Percentiles rank a stretch among this genome's conserved stretches.
phyloP scores from a whole-genome alignment of 92 coral and sea anemone genomes.

The Hydrozoanthus gracilis region DNA sequence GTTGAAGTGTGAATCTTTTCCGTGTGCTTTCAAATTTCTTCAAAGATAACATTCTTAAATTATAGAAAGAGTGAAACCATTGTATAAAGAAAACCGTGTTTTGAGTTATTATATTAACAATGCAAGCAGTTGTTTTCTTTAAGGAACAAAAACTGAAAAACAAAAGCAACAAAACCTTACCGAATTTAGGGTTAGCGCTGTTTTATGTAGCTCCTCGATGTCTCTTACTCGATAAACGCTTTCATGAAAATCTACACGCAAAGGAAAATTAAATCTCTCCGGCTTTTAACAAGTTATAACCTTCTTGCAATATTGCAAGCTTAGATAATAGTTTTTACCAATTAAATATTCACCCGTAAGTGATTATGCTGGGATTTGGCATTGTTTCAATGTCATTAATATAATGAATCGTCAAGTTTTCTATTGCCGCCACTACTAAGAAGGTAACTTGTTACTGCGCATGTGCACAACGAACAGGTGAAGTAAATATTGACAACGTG shows the following conservation, averaged over 20 bases:
- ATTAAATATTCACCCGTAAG: conserved; percentile 16
- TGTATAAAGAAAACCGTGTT: background rate
- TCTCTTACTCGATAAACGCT: background rate
- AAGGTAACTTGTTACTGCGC: conserved; percentile 7
- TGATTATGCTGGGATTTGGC: background rate
- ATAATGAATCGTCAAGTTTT: conserved; percentile 8
- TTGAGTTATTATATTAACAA: conserved; percentile 1
- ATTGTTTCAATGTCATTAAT: conserved; percentile 30
- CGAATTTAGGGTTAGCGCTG: background rate
- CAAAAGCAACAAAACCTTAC: background rate
- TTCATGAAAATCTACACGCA: background rate
- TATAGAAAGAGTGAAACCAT: background rate
- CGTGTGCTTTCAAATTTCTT: background rate
- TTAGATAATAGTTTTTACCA: conserved; percentile 7
- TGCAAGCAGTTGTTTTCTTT: conserved; percentile 8
- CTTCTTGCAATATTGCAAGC: background rate
- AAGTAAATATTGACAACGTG: background rate
- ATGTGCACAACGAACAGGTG: conserved; percentile 27
- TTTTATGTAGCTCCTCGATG: background rate
- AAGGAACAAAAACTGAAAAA: background rate
- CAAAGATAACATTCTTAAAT: background rate
- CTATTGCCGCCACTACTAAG: background rate
- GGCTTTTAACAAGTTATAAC: conserved; percentile 10
- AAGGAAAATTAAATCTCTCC: background rate
- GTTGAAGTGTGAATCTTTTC: no score